phyloP scores from a whole-genome alignment of 2,888 invertebrate genomes.

The Drosophila phalerata region DNA sequence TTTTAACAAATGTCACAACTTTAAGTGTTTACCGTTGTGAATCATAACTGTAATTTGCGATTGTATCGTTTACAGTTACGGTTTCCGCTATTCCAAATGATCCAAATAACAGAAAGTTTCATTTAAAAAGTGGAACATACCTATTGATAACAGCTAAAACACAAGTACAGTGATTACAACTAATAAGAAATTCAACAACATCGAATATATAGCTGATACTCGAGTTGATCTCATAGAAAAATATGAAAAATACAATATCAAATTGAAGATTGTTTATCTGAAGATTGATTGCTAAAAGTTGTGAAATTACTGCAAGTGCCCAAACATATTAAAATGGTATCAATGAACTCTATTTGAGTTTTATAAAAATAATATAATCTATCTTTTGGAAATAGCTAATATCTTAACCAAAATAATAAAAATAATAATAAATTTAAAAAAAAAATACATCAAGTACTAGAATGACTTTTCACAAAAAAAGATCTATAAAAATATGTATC shows the following conservation, averaged over 20 bases:
- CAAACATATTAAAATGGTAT: slow-evolving; percentile 9
- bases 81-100: slow-evolving; percentile 19
- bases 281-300: neutral
- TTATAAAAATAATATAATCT: slow-evolving; percentile 1
- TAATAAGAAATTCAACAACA: slow-evolving; percentile 3
- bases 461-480: no score
- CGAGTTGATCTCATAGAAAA: neutral
- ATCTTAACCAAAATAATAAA: neutral
- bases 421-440: no score
- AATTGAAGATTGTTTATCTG: slow-evolving; percentile 4
- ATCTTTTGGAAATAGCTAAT: neutral
- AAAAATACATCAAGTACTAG: slow-evolving; percentile 1
- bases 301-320: slow-evolving; percentile 14
- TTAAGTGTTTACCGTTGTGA: slow-evolving; percentile 10
- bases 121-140: slow-evolving; percentile 9
- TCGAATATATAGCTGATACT: neutral
- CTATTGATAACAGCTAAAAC: slow-evolving; percentile 7
- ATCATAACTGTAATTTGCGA: slow-evolving; percentile 2
- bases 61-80: slow-evolving; percentile 22
- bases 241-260: neutral
- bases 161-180: slow-evolving; percentile 3
- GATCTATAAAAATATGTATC: no score
- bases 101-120: slow-evolving; percentile 7
- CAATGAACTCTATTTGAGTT: slow-evolving; percentile 21
- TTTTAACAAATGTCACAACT: slow-evolving; percentile 8